Evolutionary conservation across 2,888 invertebrate genomes (phyloP).

Genomic region (Melolontha melolontha): DNA sequence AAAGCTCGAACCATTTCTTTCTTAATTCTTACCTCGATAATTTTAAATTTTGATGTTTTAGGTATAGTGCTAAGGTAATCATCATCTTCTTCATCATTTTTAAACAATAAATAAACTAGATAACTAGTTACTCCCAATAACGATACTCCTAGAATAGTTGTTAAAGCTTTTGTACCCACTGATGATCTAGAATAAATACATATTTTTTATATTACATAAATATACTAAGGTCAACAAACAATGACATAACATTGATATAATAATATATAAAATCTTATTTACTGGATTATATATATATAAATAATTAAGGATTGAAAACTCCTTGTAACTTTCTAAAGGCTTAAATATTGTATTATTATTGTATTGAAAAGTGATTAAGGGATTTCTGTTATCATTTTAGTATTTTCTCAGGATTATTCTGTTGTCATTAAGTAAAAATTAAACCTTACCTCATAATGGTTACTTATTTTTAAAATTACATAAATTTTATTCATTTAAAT

Average conservation of each 20-base stretch:
- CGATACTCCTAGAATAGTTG: constrained; percentile 75
- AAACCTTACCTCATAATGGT: no score
- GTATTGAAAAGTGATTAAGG: no score
- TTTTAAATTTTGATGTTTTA: constrained; percentile 63
- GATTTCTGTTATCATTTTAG: no score
- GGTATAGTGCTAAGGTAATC: constrained; percentile 57
- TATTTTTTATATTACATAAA: constrained; percentile 7
- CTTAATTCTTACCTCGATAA: constrained; percentile 72
- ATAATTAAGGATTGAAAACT: no score
- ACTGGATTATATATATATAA: no score
- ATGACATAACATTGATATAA: background rate
- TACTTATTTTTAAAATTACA: no score
- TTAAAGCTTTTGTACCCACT: constrained; percentile 55
- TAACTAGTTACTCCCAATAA: constrained; percentile 78
- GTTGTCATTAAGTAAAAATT: no score
- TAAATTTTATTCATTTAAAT: no score
- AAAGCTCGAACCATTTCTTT: constrained; percentile 75
- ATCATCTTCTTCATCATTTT: constrained; percentile 72
- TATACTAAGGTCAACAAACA: background rate
- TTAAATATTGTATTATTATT: no score
- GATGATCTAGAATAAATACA: constrained; percentile 22
- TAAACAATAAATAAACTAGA: constrained; percentile 76
- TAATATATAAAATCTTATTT: no score
- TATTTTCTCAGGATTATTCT: no score
- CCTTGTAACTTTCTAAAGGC: no score